Evolutionary conservation across 2,113 vertebrate species (phyloP), one percentile per base, ranked within the genome.

Genomic region (Chlorocebus sabaeus): DNA sequence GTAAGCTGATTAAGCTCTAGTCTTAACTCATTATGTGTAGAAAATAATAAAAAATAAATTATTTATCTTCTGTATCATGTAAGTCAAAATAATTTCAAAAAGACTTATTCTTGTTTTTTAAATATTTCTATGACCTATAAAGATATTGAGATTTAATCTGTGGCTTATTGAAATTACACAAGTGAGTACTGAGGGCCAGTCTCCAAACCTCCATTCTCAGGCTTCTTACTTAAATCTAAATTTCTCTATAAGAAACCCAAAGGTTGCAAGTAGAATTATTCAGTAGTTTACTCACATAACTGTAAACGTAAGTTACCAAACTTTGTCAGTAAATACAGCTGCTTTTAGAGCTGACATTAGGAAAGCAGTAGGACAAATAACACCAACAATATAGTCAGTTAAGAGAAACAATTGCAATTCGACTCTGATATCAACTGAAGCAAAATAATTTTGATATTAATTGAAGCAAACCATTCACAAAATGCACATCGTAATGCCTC

Each of bases 41-140:
- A 82, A 86, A 96, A 57, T 11, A 90, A 76, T 43, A 87, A 9
- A 89, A 80, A 95, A 81, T 73, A 79, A 82, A 89, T 79, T 85
- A 2, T 73, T 83, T 23, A 8, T 43, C 5, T 45, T 81, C n/a
- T 70, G 45, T 5, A 40, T 57, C 4, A 75, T 12, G 0, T 38
- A 64, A 70, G 27, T 72, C 25, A 91, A 96, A 90, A 92, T 79
- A 57, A 78, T 83, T 73, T 84, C n/a, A 59, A 73, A 76, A 85
- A 45, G 14, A 84, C 72, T 91, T 40, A 48, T 40, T 67, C 17
- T 87, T 82, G 5, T 59, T 94, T 81, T n/a, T 1, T 68, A 59
- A 90, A 23, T 40, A 90, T 92, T 93, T 90, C 22, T 81, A 22
- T 73, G 61, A 59, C 9, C 50, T 59, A 8, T 30, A 89, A 73